Base-by-base conservation (phyloP, 1,140 invertebrate genomes). In the Ostrea denselamellosa region DNA sequence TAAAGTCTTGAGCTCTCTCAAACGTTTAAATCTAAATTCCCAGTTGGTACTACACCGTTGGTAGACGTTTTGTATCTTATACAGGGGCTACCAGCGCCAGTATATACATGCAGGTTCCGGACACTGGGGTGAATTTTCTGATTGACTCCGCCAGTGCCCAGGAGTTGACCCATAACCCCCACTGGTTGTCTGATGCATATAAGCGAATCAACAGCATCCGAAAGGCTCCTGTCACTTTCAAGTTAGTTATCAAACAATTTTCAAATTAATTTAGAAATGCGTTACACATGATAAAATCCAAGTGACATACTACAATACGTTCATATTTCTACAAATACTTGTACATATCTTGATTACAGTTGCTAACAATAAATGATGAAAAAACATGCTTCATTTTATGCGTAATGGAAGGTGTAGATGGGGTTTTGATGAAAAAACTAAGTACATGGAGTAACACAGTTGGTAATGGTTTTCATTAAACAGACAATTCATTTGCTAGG, bases 161-260 rank as follows among this genome's bases (percentile, higher is more conserved):
- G 58, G 22, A 86, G 17, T 62, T 90, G 19, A 82, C 87, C 14
- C 58, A 71, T n/a, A 85, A 88, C 58, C 8, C 83, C 7, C 82
- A 86, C 65, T 90, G 90, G 90, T 68, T 83, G 62, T 14, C 84
- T 17, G 22, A 90, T 14, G 87, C 90, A 7, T 85, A 90, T 17
- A 2, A 65, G 2, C 77, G 87, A 34, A 91, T 91, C 44, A 77
- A 90, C 22, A 85, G 68, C 7, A 56, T 86, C 71, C 88, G 91
- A 25, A 91, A 90, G 65, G 89, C 87, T 9, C 58, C 89, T 19
- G 71, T 91, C 22, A 89, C 71, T 8, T 68, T 91, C 9, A 90
- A 62, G 90, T 90, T 54, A 51, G 87, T 86, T 2, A 44, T 5
- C 9, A 19, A 71, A 17, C 25, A n/a, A 71, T 71, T n/a, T 25